These are phyloP conservation scores for Mercenaria mercenaria DNA, from an alignment of 1,140 invertebrate species.

Conservation along the genomic window DNA sequence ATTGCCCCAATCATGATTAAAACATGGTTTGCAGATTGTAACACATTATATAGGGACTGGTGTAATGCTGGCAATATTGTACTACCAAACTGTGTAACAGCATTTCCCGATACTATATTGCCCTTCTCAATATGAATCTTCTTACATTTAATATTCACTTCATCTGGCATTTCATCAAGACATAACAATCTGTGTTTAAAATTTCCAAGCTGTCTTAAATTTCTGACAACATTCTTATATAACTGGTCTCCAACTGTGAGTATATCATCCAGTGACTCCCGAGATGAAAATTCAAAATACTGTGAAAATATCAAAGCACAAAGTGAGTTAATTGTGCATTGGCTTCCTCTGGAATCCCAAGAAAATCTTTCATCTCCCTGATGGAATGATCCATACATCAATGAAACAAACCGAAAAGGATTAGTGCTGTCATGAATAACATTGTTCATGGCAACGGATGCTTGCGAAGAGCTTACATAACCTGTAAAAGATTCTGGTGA, in stretches of 20 bases:
- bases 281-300: background rate
- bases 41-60: background rate
- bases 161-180: conserved; percentile 20
- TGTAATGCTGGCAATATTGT: background rate
- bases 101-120: background rate
- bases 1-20: conserved; percentile 21
- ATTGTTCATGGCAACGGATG: too few species aligned
- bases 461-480: too few species aligned
- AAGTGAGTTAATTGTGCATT: background rate
- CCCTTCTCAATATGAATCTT: background rate
- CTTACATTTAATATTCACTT: background rate
- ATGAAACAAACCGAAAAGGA: too few species aligned
- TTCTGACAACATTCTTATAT: background rate
- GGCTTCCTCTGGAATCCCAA: background rate
- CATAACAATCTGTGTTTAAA: background rate
- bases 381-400: background rate
- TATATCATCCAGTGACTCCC: background rate
- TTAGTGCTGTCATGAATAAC: too few species aligned
- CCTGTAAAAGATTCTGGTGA: too few species aligned
- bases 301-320: conserved; percentile 12
- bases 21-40: background rate
- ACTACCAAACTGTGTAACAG: background rate
- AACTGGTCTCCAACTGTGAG: background rate
- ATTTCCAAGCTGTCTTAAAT: background rate
- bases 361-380: background rate